Percentiles rank a stretch among this genome's conserved stretches.
These are phyloP conservation scores for Gavialis gangeticus DNA, from an alignment of 2,113 vertebrate species.

Conservation along the genomic window DNA sequence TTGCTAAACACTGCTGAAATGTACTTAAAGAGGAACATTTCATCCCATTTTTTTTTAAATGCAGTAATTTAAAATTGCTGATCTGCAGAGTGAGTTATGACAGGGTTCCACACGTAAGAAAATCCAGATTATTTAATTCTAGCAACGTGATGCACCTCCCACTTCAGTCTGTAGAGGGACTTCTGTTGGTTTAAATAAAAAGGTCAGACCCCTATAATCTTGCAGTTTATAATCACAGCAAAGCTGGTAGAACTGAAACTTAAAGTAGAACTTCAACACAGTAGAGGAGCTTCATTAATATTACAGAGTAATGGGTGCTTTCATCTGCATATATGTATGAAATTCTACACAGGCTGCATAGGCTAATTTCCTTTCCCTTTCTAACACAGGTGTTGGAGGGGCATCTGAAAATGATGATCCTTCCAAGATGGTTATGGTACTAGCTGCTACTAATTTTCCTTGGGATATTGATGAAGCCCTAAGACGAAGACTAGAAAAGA, in stretches of 20 bases:
- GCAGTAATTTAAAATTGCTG: not conserved
- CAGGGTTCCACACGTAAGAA: not conserved
- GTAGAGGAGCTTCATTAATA: not conserved
- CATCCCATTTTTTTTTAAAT: not conserved
- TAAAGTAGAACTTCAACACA: not conserved
- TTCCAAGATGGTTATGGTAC: constrained; percentile 99
- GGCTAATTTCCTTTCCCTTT: not conserved
- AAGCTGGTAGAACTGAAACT: not conserved
- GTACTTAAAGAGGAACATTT: not conserved
- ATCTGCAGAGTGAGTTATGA: not conserved
- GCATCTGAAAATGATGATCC: constrained; percentile 94
- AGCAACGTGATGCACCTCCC: not conserved
- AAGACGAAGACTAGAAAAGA: constrained; percentile 93
- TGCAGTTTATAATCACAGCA: not conserved
- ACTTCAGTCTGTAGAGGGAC: not conserved
- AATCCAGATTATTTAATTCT: not conserved
- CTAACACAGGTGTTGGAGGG: constrained; percentile 92
- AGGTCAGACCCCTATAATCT: not conserved
- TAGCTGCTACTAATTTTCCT: constrained; percentile 98
- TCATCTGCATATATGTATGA: not conserved
- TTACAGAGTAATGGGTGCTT: not conserved
- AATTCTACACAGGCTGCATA: accelerated
- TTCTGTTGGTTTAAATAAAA: not conserved
- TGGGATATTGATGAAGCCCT: constrained; percentile 99
- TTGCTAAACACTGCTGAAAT: not conserved